A percentile compares a stretch with the other conserved stretches of the same genome.
Evolutionary conservation across 2,113 vertebrate genomes (phyloP).

Genomic region (Protomyctophum bolini): DNA sequence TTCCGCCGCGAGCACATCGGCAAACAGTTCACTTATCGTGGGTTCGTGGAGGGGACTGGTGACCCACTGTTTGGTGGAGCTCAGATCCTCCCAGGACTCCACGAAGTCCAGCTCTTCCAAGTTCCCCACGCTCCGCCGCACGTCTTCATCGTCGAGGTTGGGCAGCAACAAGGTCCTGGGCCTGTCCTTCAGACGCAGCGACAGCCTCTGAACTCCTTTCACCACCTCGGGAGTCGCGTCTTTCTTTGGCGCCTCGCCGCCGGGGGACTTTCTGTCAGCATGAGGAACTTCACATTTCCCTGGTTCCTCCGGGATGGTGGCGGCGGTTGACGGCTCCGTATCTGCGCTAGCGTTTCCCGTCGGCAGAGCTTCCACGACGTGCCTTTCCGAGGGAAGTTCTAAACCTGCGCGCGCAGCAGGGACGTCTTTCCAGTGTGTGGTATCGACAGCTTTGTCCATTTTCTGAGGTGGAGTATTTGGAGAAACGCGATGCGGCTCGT

Average conservation of each 20-base stretch:
- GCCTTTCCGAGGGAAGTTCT: not conserved
- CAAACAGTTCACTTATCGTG: constrained; percentile 82
- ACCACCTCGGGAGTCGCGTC: constrained; percentile 31
- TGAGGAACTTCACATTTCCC: constrained; percentile 27
- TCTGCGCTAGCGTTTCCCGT: constrained; percentile 20
- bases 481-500: constrained; percentile 33
- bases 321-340: constrained; percentile 2
- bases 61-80: constrained; percentile 88
- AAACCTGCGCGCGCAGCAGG: constrained; percentile 16
- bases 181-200: constrained; percentile 69
- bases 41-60: constrained; percentile 96
- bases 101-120: constrained; percentile 87
- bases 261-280: constrained; percentile 23
- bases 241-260: constrained; percentile 30
- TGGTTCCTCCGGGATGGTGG: constrained; percentile 8
- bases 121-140: constrained; percentile 65
- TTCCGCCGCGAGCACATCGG: constrained; percentile 40
- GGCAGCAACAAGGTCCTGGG: constrained; percentile 69
- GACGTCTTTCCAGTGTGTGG: not conserved
- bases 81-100: constrained; percentile 91
- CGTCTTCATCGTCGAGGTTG: constrained; percentile 85
- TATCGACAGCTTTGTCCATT: constrained; percentile 38
- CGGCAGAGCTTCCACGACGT: constrained; percentile 11
- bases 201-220: constrained; percentile 54
- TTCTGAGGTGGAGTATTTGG: constrained; percentile 38